Conservation (phyloP, 2,113 vertebrate genomes). For the Phyllopteryx taeniolatus region DNA sequence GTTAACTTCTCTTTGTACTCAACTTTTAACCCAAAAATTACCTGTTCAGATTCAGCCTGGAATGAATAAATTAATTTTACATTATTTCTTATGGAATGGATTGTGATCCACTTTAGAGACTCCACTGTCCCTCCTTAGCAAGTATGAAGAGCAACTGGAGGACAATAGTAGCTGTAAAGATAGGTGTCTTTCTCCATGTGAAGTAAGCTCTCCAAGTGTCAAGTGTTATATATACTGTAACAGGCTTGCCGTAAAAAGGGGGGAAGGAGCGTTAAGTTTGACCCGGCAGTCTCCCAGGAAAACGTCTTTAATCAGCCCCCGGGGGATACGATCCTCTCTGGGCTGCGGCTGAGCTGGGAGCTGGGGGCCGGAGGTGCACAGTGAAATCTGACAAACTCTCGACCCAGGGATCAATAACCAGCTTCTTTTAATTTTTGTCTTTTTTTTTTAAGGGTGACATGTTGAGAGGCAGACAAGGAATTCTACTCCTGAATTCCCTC, state of each 20-base stretch:
- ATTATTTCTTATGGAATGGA: neutral
- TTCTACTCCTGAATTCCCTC: constrained; percentile 57
- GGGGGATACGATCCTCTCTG: constrained; percentile 66
- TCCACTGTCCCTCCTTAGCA: neutral
- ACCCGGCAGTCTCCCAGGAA: constrained; percentile 64
- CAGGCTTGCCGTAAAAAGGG: constrained; percentile 27
- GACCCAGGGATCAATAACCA: constrained; percentile 68
- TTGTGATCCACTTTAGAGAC: neutral
- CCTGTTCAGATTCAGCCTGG: neutral
- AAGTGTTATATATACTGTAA: constrained; percentile 36
- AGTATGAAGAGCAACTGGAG: constrained; percentile 19
- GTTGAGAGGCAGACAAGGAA: constrained; percentile 64
- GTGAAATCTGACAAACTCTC: constrained; percentile 62
- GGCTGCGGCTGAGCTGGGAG: constrained; percentile 57
- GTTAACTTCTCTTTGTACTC: too few relatives aligned
- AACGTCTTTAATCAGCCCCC: constrained; percentile 71
- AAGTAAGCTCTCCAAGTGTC: constrained; percentile 38
- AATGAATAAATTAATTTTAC: neutral
- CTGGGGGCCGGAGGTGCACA: constrained; percentile 37
- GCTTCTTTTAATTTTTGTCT: constrained; percentile 43
- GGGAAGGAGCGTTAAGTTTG: constrained; percentile 58
- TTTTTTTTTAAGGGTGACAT: constrained; percentile 66
- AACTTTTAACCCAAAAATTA: neutral
- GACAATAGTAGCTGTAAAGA: constrained; percentile 34
- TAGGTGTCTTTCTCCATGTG: constrained; percentile 24